Evolutionary conservation across 2,888 invertebrate genomes (phyloP).

Genomic region (Pyrocoelia pectoralis): DNA sequence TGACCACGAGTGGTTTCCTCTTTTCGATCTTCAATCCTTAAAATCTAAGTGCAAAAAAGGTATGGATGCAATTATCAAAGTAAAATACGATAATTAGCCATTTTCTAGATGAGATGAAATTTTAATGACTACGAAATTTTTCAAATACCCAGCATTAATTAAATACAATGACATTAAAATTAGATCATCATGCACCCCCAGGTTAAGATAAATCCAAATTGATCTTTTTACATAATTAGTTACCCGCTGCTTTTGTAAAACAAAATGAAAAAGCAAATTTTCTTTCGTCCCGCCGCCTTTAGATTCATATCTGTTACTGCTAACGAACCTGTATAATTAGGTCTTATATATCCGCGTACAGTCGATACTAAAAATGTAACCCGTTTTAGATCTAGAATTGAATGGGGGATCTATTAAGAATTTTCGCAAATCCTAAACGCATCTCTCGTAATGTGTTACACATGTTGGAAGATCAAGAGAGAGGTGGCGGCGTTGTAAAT

Average conservation of each 20-base stretch:
- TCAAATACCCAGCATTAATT: slow-evolving; percentile 15
- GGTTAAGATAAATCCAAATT: slow-evolving; percentile 20
- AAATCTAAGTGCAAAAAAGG: too few species aligned
- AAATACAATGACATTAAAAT: slow-evolving; percentile 28
- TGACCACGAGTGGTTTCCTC: too few species aligned
- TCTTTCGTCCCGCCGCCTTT: slow-evolving; percentile 34
- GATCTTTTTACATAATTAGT: slow-evolving; percentile 38
- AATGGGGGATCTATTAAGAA: slow-evolving; percentile 14
- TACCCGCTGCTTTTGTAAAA: slow-evolving; percentile 42
- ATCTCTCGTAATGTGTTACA: slow-evolving; percentile 36
- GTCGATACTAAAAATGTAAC: background rate
- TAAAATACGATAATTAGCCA: too few species aligned
- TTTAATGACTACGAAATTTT: too few species aligned
- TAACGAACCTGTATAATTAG: slow-evolving; percentile 37
- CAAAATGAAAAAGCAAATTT: slow-evolving; percentile 37
- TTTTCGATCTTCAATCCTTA: too few species aligned
- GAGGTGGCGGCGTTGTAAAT: slow-evolving; percentile 40
- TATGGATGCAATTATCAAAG: too few species aligned
- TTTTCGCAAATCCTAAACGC: slow-evolving; percentile 30
- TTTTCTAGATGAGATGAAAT: too few species aligned
- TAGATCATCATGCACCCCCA: slow-evolving; percentile 12
- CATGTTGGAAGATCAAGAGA: slow-evolving; percentile 39
- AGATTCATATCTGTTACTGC: slow-evolving; percentile 36
- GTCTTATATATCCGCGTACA: slow-evolving; percentile 26
- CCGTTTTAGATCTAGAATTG: slow-evolving; percentile 18